Conservation (phyloP, 2,797 vertebrate species). For the Macroramphosus scolopax region DNA sequence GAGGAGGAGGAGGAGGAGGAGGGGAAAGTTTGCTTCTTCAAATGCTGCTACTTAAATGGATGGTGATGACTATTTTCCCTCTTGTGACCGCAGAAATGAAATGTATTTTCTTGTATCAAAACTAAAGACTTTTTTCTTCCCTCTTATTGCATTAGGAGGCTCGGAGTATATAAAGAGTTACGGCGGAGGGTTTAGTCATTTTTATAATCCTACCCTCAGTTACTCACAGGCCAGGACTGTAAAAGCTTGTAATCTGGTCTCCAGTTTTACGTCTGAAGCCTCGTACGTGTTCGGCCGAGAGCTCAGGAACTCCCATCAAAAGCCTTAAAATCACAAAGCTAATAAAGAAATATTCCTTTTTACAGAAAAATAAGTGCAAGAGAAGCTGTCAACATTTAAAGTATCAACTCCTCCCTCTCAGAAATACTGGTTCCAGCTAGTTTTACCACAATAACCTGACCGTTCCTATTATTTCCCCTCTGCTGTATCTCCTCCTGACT, state of each 20-base stretch:
- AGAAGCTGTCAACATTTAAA: constrained; percentile 41
- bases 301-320: constrained; percentile 8
- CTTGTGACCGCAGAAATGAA: constrained; percentile 40
- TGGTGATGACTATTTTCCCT: constrained; percentile 52
- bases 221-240: constrained; percentile 1
- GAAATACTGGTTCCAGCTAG: constrained; percentile 35
- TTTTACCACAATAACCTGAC: constrained; percentile 47
- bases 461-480: constrained; percentile 41
- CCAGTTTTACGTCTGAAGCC: constrained; percentile 14
- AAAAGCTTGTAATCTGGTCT: constrained; percentile 5
- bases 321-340: constrained; percentile 14
- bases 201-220: constrained; percentile 8
- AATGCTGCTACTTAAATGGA: constrained; percentile 39
- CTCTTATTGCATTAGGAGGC: constrained; percentile 7
- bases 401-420: constrained; percentile 24
- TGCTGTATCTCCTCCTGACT: constrained; percentile 43
- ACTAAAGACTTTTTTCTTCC: constrained; percentile 12
- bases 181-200: constrained; percentile 5
- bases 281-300: constrained; percentile 7
- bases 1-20: constrained; percentile 27
- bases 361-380: not conserved
- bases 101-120: constrained; percentile 33
- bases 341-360: constrained; percentile 1
- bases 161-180: not conserved
- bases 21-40: constrained; percentile 55